Conservation (phyloP, 2,888 invertebrate species). For the Acheta domesticus region DNA sequence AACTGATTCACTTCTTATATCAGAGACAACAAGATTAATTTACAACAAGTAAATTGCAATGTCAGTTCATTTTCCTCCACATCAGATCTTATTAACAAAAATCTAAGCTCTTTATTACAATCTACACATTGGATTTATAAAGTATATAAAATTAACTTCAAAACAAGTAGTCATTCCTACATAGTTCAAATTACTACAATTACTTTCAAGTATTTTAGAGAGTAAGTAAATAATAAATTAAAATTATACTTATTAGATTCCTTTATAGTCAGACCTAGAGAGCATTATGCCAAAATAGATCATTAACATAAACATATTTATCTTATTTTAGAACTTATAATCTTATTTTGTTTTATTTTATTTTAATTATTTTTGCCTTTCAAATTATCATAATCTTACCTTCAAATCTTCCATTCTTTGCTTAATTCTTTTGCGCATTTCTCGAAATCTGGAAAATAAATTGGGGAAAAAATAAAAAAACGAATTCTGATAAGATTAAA, state of each 20-base stretch:
- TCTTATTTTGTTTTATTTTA: not conserved
- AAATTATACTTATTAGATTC: not conserved
- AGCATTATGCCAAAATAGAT: not conserved
- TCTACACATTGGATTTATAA: conserved; percentile 11
- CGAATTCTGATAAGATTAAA: not conserved
- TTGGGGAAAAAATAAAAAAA: not conserved
- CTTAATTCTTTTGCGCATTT: conserved; percentile 61
- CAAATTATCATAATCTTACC: conserved; percentile 55
- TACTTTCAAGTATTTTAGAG: not conserved
- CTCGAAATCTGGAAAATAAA: conserved; percentile 54
- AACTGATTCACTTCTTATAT: not conserved
- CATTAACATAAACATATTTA: not conserved
- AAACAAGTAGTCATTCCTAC: not conserved
- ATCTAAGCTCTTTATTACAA: not conserved
- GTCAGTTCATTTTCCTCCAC: not conserved
- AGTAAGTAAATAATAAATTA: not conserved
- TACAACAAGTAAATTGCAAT: conserved; percentile 1
- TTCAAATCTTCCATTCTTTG: conserved; percentile 67
- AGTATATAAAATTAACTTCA: not conserved
- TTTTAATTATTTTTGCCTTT: no score
- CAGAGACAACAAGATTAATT: conserved; percentile 2
- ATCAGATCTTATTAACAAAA: conserved; percentile 1
- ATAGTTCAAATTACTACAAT: not conserved
- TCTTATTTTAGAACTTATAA: not conserved
- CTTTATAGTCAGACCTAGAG: conserved; percentile 1